These are phyloP conservation scores for Anoplopoma fimbria DNA, from an alignment of 2,113 vertebrate species.

Conservation along the genomic window DNA sequence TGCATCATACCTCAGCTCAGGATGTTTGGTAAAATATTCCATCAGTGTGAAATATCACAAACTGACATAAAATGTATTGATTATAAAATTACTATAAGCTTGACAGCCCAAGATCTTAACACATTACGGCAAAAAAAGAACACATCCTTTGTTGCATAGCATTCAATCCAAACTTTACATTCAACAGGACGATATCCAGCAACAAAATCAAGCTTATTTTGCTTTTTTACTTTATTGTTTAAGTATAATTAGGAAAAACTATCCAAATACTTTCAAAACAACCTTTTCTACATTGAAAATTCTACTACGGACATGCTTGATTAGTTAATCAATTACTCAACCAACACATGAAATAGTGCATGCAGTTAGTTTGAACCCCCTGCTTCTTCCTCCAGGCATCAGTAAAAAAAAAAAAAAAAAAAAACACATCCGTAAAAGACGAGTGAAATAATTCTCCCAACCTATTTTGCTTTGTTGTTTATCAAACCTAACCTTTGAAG, in stretches of 20 bases:
- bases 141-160: neutral
- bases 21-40: neutral
- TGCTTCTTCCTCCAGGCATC: conserved; percentile 39
- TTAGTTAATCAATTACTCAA: conserved; percentile 61
- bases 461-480: conserved; percentile 42
- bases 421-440: conserved; percentile 31
- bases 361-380: conserved; percentile 1
- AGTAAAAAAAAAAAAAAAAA: conserved; percentile 3
- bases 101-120: neutral
- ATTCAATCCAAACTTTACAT: neutral
- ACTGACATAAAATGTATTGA: neutral
- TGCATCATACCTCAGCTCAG: neutral
- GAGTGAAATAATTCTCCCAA: conserved; percentile 36
- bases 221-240: conserved; percentile 4
- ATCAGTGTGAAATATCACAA: neutral
- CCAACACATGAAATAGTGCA: conserved; percentile 8
- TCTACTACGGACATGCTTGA: conserved; percentile 41
- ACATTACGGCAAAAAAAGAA: neutral
- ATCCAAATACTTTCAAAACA: conserved; percentile 31
- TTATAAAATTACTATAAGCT: neutral
- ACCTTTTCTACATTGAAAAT: conserved; percentile 35
- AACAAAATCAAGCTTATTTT: neutral
- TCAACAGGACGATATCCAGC: conserved; percentile 1
- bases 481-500: conserved; percentile 67
- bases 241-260: conserved; percentile 25